A percentile compares a stretch with the other conserved stretches of the same genome.
Evolutionary conservation across 1,140 invertebrate genomes (phyloP).

Genomic region (Dreissena polymorpha): DNA sequence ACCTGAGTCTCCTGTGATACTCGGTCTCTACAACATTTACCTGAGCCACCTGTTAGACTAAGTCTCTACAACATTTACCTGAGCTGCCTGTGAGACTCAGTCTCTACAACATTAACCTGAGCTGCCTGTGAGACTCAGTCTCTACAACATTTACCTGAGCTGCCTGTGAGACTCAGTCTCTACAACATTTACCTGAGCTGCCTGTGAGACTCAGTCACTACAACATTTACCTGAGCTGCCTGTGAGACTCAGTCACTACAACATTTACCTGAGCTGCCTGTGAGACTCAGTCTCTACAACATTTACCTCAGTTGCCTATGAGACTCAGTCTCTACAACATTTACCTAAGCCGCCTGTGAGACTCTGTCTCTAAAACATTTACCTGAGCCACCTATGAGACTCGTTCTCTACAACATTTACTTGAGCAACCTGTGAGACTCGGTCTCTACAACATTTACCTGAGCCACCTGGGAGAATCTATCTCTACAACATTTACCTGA

Average conservation of each 20-base stretch:
- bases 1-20: slow-evolving; percentile 53
- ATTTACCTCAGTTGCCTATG: too few species aligned
- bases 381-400: too few species aligned
- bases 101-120: too few species aligned
- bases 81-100: slow-evolving; percentile 53
- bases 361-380: slow-evolving; percentile 62
- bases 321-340: neutral
- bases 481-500: slow-evolving; percentile 33
- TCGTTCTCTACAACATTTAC: slow-evolving; percentile 12
- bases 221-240: slow-evolving; percentile 44
- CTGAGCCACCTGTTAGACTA: too few species aligned
- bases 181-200: too few species aligned
- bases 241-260: slow-evolving; percentile 46
- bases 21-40: too few species aligned
- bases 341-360: slow-evolving; percentile 52
- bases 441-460: too few species aligned
- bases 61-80: slow-evolving; percentile 26
- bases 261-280: slow-evolving; percentile 45
- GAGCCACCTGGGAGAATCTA: too few species aligned
- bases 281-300: slow-evolving; percentile 59
- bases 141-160: slow-evolving; percentile 42
- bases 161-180: slow-evolving; percentile 54
- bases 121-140: too few species aligned
- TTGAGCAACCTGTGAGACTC: slow-evolving; percentile 52
- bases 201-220: too few species aligned